Evolutionary conservation across 2,888 invertebrate species (phyloP).

Genomic region (Cephus pygmeus): DNA sequence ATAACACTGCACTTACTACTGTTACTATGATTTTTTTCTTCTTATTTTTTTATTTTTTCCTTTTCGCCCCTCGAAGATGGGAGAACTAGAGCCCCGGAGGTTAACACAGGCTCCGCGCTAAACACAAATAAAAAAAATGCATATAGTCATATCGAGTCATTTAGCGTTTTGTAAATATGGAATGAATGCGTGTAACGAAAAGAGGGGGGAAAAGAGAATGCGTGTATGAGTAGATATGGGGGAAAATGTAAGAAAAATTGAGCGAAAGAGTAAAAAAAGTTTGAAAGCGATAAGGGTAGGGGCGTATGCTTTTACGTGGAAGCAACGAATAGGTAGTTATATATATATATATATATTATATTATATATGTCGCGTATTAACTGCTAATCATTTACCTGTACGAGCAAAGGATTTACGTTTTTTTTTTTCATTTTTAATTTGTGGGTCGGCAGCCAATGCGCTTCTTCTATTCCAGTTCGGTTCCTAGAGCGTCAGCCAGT

Average conservation of each 20-base stretch:
- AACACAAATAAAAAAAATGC: conserved; percentile 39
- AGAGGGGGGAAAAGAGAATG: conserved; percentile 19
- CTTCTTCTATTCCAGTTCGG: conserved; percentile 3
- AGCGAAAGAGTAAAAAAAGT: conserved; percentile 15
- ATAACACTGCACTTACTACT: background rate
- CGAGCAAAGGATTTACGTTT: conserved; percentile 21
- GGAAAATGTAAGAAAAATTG: conserved; percentile 12
- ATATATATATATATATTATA: conserved; percentile 4
- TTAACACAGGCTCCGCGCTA: conserved; percentile 25
- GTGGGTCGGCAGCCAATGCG: background rate
- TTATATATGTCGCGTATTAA: conserved; percentile 1
- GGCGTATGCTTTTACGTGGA: background rate
- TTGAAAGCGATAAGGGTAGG: conserved; percentile 3
- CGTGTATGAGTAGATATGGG: background rate
- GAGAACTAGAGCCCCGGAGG: conserved; percentile 22
- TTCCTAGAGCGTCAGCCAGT: conserved; percentile 3
- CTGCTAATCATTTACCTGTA: conserved; percentile 4
- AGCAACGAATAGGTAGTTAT: conserved; percentile 4
- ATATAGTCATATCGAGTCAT: conserved; percentile 67
- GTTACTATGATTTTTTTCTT: background rate
- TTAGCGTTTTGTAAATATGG: conserved; percentile 58
- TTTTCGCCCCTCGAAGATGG: conserved; percentile 13
- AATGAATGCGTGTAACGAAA: conserved; percentile 12
- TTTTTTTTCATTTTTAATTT: conserved; percentile 6
- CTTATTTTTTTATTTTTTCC: background rate